A percentile compares a stretch with the other conserved stretches of the same genome.
Evolutionary conservation across 2,113 vertebrate genomes (phyloP).

Genomic region (Pangasianodon gigas): DNA sequence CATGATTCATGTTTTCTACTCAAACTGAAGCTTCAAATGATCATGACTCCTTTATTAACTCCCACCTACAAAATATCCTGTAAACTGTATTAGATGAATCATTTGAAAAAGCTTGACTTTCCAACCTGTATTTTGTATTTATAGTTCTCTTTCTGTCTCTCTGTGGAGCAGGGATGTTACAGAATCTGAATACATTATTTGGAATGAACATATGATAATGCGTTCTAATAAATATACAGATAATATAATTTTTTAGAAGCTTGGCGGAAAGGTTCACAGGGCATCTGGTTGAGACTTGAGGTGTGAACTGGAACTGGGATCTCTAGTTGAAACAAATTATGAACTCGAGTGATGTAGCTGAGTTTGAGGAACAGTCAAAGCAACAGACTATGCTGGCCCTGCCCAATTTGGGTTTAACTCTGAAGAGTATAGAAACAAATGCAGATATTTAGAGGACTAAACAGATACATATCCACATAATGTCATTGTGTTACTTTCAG

Average conservation of each 20-base stretch:
- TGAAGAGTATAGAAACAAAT: not conserved
- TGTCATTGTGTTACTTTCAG: not conserved
- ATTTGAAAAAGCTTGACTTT: not conserved
- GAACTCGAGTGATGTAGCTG: not conserved
- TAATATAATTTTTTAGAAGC: no score
- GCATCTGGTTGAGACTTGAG: no score
- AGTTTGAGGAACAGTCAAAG: not conserved
- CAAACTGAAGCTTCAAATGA: not conserved
- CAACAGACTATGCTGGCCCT: not conserved
- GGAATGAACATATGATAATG: not conserved
- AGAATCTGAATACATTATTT: not conserved
- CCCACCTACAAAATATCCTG: not conserved
- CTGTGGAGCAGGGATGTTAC: not conserved
- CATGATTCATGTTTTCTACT: not conserved
- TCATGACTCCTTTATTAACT: not conserved
- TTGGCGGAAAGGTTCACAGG: no score
- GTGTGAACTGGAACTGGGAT: no score
- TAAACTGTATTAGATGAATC: constrained; percentile 12
- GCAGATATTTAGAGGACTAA: not conserved
- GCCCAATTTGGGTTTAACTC: not conserved
- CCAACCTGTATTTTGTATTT: not conserved
- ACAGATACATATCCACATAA: not conserved
- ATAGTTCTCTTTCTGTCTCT: not conserved
- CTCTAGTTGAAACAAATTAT: not conserved
- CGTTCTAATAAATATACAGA: no score